A percentile compares a stretch with the other conserved stretches of the same genome.
phyloP scores from a whole-genome alignment of 2,888 invertebrate species.

The Trachelus tabidus region DNA sequence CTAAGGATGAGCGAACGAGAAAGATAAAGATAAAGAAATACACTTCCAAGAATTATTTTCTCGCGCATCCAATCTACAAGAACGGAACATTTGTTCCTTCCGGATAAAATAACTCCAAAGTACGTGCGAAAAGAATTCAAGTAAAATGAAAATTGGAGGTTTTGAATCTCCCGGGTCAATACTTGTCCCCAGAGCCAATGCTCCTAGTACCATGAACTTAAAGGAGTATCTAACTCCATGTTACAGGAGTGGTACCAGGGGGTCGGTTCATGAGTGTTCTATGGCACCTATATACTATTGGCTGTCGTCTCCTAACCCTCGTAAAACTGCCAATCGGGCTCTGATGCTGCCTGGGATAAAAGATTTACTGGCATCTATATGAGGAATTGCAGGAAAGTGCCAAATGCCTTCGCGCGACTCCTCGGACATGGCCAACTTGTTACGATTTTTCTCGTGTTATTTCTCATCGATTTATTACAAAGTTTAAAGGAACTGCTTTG shows the following conservation, averaged over 20 bases:
- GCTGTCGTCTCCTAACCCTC: slow-evolving; percentile 1
- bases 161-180: neutral
- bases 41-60: no score
- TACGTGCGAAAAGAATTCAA: neutral
- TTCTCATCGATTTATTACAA: neutral
- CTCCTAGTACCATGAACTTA: neutral
- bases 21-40: no score
- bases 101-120: no score
- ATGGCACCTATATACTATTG: neutral
- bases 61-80: no score
- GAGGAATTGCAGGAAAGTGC: neutral
- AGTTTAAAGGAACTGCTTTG: neutral
- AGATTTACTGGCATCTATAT: neutral
- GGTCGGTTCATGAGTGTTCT: neutral
- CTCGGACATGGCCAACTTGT: neutral
- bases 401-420: neutral
- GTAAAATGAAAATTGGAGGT: neutral
- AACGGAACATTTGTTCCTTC: no score
- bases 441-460: neutral
- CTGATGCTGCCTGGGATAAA: neutral
- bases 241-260: neutral
- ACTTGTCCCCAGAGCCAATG: neutral
- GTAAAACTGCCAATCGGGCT: slow-evolving; percentile 10
- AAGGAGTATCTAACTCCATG: neutral
- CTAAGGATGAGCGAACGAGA: no score